Conservation (phyloP, 2,797 vertebrate species). For the Myripristis jacobus region DNA sequence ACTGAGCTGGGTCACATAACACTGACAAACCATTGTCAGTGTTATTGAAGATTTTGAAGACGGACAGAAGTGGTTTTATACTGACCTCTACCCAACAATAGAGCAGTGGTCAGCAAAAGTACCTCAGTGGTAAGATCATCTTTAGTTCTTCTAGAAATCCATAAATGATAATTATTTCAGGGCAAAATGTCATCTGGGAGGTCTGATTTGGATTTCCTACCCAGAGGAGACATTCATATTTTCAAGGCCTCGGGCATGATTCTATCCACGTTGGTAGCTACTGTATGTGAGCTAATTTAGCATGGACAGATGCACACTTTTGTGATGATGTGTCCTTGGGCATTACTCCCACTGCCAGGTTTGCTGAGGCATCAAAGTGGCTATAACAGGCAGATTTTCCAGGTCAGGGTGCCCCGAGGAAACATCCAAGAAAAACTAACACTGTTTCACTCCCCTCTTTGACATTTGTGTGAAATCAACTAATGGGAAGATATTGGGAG, state of each 20-base stretch:
- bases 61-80: too few relatives aligned
- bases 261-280: constrained; percentile 37
- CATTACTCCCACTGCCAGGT: constrained; percentile 32
- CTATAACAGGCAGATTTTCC: constrained; percentile 55
- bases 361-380: constrained; percentile 63
- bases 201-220: constrained; percentile 4
- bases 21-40: too few relatives aligned
- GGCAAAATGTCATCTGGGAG: neutral
- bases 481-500: constrained; percentile 1
- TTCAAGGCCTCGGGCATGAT: constrained; percentile 28
- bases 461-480: constrained; percentile 42
- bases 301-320: constrained; percentile 56
- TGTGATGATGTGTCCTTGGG: constrained; percentile 53
- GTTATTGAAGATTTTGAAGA: too few relatives aligned
- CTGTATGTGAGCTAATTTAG: constrained; percentile 49
- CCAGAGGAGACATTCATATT: constrained; percentile 36
- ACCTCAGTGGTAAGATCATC: too few relatives aligned
- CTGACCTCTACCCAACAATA: too few relatives aligned
- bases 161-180: constrained; percentile 6
- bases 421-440: constrained; percentile 11
- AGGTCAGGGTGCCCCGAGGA: constrained; percentile 53
- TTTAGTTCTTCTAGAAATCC: neutral
- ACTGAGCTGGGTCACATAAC: too few relatives aligned
- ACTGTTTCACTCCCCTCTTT: constrained; percentile 16
- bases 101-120: too few relatives aligned